Conservation (phyloP, 2,113 vertebrate species). For the Isurus oxyrinchus region DNA sequence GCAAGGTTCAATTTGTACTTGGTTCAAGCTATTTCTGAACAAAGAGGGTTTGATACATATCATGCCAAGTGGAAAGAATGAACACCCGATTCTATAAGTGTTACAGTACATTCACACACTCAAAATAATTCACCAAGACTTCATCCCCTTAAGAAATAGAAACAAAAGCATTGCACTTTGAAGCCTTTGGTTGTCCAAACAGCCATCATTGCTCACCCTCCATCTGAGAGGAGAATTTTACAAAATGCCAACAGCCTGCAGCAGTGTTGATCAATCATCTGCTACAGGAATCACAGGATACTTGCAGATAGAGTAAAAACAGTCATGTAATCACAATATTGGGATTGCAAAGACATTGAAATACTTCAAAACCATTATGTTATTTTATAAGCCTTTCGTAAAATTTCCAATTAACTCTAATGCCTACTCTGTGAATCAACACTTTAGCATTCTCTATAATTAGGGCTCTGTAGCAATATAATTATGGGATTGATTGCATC, state of each 20-base stretch:
- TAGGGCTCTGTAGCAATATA: neutral
- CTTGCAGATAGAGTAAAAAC: neutral
- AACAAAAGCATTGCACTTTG: neutral
- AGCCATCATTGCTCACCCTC: neutral
- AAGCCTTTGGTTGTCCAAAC: neutral
- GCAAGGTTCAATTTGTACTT: neutral
- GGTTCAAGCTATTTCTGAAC: neutral
- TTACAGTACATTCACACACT: neutral
- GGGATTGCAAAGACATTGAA: neutral
- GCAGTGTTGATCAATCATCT: neutral
- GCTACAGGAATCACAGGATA: too few species aligned
- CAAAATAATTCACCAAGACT: neutral
- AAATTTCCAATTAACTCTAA: slow-evolving; percentile 31
- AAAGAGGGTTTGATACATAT: neutral
- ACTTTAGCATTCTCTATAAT: slow-evolving; percentile 26
- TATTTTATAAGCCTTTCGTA: neutral
- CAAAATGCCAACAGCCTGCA: neutral
- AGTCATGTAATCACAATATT: neutral
- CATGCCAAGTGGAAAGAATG: neutral
- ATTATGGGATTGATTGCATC: slow-evolving; percentile 29
- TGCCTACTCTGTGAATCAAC: slow-evolving; percentile 11
- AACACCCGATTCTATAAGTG: neutral
- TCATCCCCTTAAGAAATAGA: neutral
- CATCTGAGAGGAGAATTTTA: neutral
- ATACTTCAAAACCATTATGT: slow-evolving; percentile 3